phyloP scores from a whole-genome alignment of 2,888 invertebrate species.

The Phragmatobia fuliginosa region DNA sequence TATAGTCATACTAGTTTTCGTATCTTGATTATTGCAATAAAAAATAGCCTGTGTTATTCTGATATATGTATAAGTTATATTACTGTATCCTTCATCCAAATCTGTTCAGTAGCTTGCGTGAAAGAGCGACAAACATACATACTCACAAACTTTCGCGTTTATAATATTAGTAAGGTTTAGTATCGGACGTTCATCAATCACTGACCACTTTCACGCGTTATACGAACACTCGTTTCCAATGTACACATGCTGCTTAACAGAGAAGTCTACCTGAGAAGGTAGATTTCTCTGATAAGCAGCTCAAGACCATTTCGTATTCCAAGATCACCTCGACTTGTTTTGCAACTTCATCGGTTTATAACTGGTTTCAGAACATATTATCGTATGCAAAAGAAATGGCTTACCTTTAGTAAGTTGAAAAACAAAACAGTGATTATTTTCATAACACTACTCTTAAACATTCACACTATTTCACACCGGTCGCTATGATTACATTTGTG shows the following conservation, averaged over 20 bases:
- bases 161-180: too few species aligned
- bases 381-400: constrained; percentile 5
- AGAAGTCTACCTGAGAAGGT: not conserved
- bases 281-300: too few species aligned
- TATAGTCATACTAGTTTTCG: too few species aligned
- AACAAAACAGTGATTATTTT: constrained; percentile 12
- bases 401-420: not conserved
- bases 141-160: too few species aligned
- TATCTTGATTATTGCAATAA: too few species aligned
- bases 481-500: not conserved
- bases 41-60: too few species aligned
- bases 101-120: too few species aligned
- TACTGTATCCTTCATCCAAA: too few species aligned
- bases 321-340: not conserved
- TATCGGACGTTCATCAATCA: not conserved
- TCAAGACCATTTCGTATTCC: not conserved
- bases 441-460: constrained; percentile 11
- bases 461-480: not conserved
- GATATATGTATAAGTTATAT: too few species aligned
- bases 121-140: too few species aligned
- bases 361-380: constrained; percentile 4
- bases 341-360: not conserved
- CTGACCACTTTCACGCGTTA: too few species aligned
- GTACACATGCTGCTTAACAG: not conserved
- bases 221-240: not conserved